Conservation (phyloP, 1,140 invertebrate genomes). For the Zaprionus ghesquierei region DNA sequence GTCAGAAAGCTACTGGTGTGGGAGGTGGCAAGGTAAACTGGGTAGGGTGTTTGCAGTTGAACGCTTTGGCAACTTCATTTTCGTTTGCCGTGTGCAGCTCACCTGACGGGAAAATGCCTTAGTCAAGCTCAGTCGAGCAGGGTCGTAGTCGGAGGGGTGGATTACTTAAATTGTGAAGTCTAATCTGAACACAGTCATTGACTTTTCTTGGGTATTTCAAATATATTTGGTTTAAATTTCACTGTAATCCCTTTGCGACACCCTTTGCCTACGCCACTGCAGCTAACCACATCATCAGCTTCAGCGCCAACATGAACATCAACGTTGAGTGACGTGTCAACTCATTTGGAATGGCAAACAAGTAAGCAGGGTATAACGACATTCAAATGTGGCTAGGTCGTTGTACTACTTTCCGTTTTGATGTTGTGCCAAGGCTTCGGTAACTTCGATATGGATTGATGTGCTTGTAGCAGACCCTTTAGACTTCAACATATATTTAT, state of each 20-base stretch:
- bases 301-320: conserved; percentile 4
- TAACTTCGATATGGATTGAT: background rate
- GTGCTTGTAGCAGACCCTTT: too few species aligned
- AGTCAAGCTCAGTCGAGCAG: background rate
- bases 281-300: conserved; percentile 28
- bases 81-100: conserved; percentile 49
- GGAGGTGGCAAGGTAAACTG: too few species aligned
- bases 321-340: conserved; percentile 56
- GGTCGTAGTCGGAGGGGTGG: background rate
- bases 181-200: background rate
- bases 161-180: background rate
- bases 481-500: too few species aligned
- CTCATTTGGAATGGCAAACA: conserved; percentile 63
- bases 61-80: conserved; percentile 68
- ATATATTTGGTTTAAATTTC: background rate
- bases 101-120: conserved; percentile 43
- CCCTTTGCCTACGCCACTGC: background rate
- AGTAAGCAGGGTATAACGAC: conserved; percentile 27
- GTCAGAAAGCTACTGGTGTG: background rate
- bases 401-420: background rate
- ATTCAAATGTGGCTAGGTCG: conserved; percentile 19
- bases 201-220: background rate
- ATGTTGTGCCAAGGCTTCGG: too few species aligned
- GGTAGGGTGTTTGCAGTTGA: conserved; percentile 38
- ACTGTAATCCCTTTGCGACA: background rate